Conservation (phyloP, 2,113 vertebrate genomes). For the Eulacestoma nigropectus region DNA sequence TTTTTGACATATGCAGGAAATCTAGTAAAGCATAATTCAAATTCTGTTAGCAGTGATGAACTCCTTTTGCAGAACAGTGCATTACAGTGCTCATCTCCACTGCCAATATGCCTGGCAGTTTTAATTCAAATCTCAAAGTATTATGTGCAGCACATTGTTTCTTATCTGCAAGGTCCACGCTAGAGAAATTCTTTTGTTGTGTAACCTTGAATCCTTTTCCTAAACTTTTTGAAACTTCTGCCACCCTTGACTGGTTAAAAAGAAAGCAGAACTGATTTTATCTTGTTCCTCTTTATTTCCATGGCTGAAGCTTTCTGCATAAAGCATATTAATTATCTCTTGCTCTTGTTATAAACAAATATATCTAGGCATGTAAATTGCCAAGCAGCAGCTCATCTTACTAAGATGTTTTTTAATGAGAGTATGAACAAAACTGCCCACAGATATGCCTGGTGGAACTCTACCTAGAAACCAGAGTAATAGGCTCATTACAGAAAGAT, state of each 20-base stretch:
- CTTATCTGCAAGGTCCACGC: slow-evolving; percentile 19
- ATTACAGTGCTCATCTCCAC: background rate
- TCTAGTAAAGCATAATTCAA: slow-evolving; percentile 45
- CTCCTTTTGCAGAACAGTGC: slow-evolving; percentile 1
- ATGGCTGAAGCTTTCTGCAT: background rate
- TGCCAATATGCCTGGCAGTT: slow-evolving; percentile 22
- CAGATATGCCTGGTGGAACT: slow-evolving; percentile 18
- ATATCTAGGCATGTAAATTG: background rate
- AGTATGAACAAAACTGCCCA: slow-evolving; percentile 12
- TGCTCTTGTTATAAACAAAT: slow-evolving; percentile 24
- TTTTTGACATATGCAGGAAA: slow-evolving; percentile 55
- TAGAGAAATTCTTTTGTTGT: slow-evolving; percentile 12
- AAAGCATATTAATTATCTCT: slow-evolving; percentile 4
- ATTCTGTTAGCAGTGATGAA: slow-evolving; percentile 33
- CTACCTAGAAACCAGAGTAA: slow-evolving; percentile 33
- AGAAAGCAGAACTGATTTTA: slow-evolving; percentile 19
- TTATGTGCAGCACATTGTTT: slow-evolving; percentile 39
- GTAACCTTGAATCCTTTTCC: slow-evolving; percentile 25
- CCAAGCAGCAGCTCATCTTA: slow-evolving; percentile 26
- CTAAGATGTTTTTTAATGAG: background rate
- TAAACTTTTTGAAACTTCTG: slow-evolving; percentile 5
- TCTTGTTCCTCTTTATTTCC: background rate
- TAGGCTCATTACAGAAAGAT: slow-evolving; percentile 26
- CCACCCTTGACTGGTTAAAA: background rate
- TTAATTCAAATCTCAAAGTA: slow-evolving; percentile 50